These are phyloP conservation scores for Sus cebifrons DNA, from an alignment of 2,797 vertebrate species.

Conservation along the genomic window DNA sequence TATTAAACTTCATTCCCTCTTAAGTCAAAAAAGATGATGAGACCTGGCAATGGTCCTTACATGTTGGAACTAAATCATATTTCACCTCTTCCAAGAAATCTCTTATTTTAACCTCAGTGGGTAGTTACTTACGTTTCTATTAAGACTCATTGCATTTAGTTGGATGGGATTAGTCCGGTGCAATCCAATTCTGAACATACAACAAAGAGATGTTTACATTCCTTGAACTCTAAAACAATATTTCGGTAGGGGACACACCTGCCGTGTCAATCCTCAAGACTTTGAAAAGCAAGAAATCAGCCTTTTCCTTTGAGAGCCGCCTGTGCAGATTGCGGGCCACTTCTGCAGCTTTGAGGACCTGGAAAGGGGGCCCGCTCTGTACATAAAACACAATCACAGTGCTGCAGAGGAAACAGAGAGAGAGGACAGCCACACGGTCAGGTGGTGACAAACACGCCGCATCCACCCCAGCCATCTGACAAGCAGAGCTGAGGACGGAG, in stretches of 20 bases:
- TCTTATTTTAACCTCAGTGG: neutral
- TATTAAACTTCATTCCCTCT: neutral
- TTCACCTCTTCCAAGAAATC: neutral
- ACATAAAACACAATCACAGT: conserved; percentile 94
- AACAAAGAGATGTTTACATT: neutral
- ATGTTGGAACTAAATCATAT: neutral
- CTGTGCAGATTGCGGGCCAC: conserved; percentile 91
- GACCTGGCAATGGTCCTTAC: neutral
- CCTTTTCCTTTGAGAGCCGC: conserved; percentile 93
- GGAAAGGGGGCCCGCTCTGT: conserved; percentile 89
- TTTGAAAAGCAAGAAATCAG: conserved; percentile 94
- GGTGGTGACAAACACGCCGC: fast-evolving
- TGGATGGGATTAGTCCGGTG: neutral
- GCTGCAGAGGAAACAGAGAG: conserved; percentile 88
- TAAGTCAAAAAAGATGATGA: neutral
- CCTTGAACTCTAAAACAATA: neutral
- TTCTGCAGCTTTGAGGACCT: conserved; percentile 90
- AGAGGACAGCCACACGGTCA: conserved; percentile 48
- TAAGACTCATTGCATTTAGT: neutral
- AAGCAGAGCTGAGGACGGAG: fast-evolving
- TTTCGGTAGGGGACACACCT: conserved; percentile 89
- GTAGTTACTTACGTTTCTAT: neutral
- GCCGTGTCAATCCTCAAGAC: conserved; percentile 95
- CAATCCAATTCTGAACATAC: neutral
- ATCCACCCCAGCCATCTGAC: neutral